Conservation (phyloP, 64 coral and sea anemone species). For the Porites lutea region DNA sequence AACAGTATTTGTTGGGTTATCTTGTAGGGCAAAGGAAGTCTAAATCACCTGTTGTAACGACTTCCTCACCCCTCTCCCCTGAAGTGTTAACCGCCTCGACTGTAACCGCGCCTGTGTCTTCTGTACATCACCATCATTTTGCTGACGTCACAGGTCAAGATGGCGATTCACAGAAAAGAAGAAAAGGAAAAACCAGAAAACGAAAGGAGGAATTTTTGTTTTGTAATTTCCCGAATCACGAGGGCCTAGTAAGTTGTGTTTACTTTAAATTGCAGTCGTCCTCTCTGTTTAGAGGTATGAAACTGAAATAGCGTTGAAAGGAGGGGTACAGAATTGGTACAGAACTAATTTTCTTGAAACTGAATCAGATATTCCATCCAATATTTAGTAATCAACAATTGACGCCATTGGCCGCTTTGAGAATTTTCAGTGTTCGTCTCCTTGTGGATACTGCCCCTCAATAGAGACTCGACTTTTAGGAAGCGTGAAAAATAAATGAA, state of each 20-base stretch:
- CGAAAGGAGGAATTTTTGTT: slow-evolving; percentile 61
- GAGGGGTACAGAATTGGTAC: too few species aligned
- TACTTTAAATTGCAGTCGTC: too few species aligned
- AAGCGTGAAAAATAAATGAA: too few species aligned
- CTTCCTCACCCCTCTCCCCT: slow-evolving; percentile 21
- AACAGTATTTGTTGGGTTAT: neutral
- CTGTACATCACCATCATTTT: slow-evolving; percentile 88
- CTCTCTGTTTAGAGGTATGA: too few species aligned
- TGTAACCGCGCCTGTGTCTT: slow-evolving; percentile 31
- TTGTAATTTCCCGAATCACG: slow-evolving; percentile 87
- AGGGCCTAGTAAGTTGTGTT: slow-evolving; percentile 68
- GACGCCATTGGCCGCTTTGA: too few species aligned
- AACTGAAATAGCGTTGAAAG: too few species aligned
- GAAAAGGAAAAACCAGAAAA: slow-evolving; percentile 47
- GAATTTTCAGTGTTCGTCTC: too few species aligned
- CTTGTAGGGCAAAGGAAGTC: neutral
- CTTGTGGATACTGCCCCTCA: too few species aligned
- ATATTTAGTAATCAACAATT: too few species aligned
- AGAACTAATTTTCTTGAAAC: too few species aligned
- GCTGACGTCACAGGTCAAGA: slow-evolving; percentile 44
- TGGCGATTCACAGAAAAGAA: slow-evolving; percentile 43
- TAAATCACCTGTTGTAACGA: neutral
- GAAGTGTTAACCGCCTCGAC: slow-evolving; percentile 27
- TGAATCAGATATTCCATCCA: too few species aligned
- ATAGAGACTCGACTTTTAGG: too few species aligned